phyloP scores from a whole-genome alignment of 2,888 invertebrate genomes.

The Eulithis prunata region DNA sequence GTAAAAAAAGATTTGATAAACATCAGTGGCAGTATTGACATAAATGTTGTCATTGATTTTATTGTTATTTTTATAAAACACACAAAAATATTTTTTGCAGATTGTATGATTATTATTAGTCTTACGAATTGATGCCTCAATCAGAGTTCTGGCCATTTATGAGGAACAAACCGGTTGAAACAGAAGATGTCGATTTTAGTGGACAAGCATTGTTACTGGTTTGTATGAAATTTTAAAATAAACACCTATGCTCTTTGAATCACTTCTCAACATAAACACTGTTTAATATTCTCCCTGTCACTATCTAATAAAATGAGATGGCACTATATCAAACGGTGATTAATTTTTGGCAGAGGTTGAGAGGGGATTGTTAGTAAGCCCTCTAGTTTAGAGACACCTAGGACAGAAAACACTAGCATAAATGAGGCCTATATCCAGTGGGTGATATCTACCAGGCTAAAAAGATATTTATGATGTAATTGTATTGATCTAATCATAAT shows the following conservation, averaged over 20 bases:
- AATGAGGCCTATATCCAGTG: too few relatives aligned
- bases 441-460: too few relatives aligned
- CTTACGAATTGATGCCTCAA: conserved; percentile 59
- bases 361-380: too few relatives aligned
- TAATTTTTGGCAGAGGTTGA: too few relatives aligned
- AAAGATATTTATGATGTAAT: too few relatives aligned
- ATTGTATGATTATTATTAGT: neutral
- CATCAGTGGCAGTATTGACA: conserved; percentile 11
- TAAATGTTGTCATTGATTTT: conserved; percentile 22
- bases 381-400: too few relatives aligned
- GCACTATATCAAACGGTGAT: too few relatives aligned
- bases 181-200: conserved; percentile 23
- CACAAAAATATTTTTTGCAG: conserved; percentile 14
- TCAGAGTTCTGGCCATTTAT: conserved; percentile 67
- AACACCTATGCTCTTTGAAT: too few relatives aligned
- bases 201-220: conserved; percentile 35
- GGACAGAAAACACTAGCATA: too few relatives aligned
- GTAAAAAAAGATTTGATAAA: neutral
- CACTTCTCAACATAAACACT: neutral
- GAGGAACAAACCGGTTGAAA: conserved; percentile 39
- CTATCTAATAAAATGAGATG: too few relatives aligned
- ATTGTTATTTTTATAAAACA: conserved; percentile 19
- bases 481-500: too few relatives aligned
- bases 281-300: too few relatives aligned
- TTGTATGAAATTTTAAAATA: neutral